A percentile compares a stretch with the other conserved stretches of the same genome.
Evolutionary conservation across 2,888 invertebrate genomes (phyloP).

Genomic region (Biston betularia): DNA sequence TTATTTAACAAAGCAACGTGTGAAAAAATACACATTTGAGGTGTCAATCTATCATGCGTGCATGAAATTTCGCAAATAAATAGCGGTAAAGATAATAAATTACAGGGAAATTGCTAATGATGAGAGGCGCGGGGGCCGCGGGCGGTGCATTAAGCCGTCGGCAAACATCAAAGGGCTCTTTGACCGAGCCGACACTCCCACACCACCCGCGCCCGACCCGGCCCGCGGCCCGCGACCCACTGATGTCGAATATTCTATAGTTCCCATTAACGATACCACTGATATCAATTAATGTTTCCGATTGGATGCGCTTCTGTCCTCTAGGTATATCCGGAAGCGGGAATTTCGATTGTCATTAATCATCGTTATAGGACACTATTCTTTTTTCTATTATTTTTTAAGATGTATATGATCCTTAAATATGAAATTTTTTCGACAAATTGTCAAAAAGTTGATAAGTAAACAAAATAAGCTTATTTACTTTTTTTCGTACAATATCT

Average conservation of each 20-base stretch:
- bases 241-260: conserved; percentile 48
- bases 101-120: conserved; percentile 86
- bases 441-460: no score
- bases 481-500: no score
- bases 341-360: conserved; percentile 37
- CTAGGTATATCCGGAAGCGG: conserved; percentile 43
- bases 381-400: no score
- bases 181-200: conserved; percentile 85
- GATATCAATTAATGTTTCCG: conserved; percentile 76
- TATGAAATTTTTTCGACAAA: no score
- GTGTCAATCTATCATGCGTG: conserved; percentile 60
- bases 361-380: background rate
- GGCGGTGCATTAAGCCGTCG: conserved; percentile 86
- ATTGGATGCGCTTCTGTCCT: conserved; percentile 64
- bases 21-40: conserved; percentile 47
- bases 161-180: conserved; percentile 86
- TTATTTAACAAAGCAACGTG: conserved; percentile 2
- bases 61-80: conserved; percentile 83
- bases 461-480: no score
- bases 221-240: conserved; percentile 51
- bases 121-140: conserved; percentile 81
- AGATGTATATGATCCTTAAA: no score
- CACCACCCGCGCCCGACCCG: conserved; percentile 60
- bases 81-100: conserved; percentile 85
- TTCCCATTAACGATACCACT: conserved; percentile 56